Base-by-base conservation (phyloP, 2,797 vertebrate genomes). In the Xenopus petersii region DNA sequence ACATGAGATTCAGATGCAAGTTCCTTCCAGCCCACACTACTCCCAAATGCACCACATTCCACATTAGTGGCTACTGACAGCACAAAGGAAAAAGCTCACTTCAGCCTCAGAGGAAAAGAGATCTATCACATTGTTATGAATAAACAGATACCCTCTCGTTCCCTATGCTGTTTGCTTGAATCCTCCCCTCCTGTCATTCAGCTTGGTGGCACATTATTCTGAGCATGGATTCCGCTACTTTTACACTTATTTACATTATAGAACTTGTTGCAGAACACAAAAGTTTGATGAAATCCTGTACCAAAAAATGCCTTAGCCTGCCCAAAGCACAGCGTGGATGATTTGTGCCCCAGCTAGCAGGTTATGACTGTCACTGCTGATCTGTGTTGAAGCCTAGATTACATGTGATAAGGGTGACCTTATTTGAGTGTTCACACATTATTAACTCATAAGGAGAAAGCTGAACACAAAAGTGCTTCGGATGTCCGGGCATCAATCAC, bases 401-500 rank as follows among this genome's bases (percentile, higher is more conserved):
- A 88, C 87, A 89, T 88, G 88, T 86, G 92, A 91, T 91, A 89
- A 90, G 88, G 87, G 86, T 89, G 90, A 92, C 88, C 89, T 91
- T 89, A 87, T 88, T 87, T 87, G 85, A 89, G 86, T 81, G 88
- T 90, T 91, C 87, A 90, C 90, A 90, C 89, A 88, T 87, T 88
- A 86, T 82, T 87, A 86, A 82, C 90, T 91, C 91, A 89, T 71
- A 89, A 93, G 85, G 88, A 91, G 93, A 93, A 87, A 84, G 88
- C 88, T 87, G 88, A 87, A 89, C 91, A 93, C 92, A 92, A 93
- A 94, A 91, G 91, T 90, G 91, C 87, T 88, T 93, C 93, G 92
- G 93, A 91, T 93, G 91, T 90, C 87, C 85, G 88, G 85, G 81
- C 89, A 93, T 95, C 94, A 93, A 94, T 95, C 93, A 96, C 82